Percentiles rank a stretch among this genome's conserved stretches.
Conservation (phyloP, 2,797 vertebrate species). For the Lates japonicus region DNA sequence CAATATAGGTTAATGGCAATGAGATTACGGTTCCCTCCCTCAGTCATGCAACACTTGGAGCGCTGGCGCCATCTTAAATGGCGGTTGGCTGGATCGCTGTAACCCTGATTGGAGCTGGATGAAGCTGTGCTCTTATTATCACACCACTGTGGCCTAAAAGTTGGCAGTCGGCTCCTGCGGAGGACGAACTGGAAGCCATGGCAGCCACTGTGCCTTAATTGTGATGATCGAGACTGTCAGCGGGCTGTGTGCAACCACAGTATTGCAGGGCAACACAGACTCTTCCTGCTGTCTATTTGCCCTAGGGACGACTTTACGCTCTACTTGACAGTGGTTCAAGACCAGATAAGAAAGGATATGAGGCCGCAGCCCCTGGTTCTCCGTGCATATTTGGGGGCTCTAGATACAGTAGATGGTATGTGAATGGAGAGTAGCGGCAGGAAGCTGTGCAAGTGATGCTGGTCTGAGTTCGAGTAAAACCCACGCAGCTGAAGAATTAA, state of each 20-base stretch:
- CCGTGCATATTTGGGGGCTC: conserved; percentile 44
- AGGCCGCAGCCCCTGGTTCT: conserved; percentile 53
- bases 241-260: conserved; percentile 44
- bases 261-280: conserved; percentile 32
- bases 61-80: conserved; percentile 60
- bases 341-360: conserved; percentile 47
- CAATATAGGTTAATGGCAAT: conserved; percentile 40
- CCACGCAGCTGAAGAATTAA: conserved; percentile 51
- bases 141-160: conserved; percentile 43
- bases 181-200: conserved; percentile 47
- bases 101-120: conserved; percentile 48
- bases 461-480: conserved; percentile 42
- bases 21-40: conserved; percentile 37
- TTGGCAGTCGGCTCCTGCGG: conserved; percentile 48
- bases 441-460: conserved; percentile 32
- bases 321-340: conserved; percentile 57
- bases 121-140: conserved; percentile 47
- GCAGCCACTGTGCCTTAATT: conserved; percentile 58
- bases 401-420: conserved; percentile 19
- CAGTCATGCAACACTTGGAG: conserved; percentile 33
- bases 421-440: conserved; percentile 28
- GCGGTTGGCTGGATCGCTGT: conserved; percentile 39
- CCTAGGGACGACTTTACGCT: conserved; percentile 62
- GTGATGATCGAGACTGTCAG: conserved; percentile 58
- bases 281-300: conserved; percentile 51